Evolutionary conservation across 2,888 invertebrate genomes (phyloP).

Genomic region (Horisme vitalbata): DNA sequence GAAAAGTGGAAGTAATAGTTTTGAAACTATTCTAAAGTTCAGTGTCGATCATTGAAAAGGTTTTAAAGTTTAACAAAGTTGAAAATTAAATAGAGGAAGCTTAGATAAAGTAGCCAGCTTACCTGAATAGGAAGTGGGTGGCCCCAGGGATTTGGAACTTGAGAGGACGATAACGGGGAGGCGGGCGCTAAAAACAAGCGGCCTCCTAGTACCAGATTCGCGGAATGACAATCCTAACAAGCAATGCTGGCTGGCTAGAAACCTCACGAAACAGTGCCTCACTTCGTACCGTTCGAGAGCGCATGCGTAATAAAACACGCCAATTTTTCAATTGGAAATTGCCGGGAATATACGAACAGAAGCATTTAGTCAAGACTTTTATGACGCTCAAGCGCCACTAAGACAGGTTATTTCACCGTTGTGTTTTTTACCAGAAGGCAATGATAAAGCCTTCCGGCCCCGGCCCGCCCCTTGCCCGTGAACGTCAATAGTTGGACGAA

Average conservation of each 20-base stretch:
- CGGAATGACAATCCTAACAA: conserved; percentile 26
- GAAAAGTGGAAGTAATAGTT: conserved; percentile 12
- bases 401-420: too few relatives aligned
- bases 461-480: too few relatives aligned
- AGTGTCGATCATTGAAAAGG: not conserved
- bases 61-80: conserved; percentile 2
- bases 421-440: too few relatives aligned
- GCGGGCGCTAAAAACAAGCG: conserved; percentile 8
- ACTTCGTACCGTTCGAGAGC: conserved; percentile 57
- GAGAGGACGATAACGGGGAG: not conserved
- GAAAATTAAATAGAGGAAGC: not conserved
- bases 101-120: conserved; percentile 4
- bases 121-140: conserved; percentile 14
- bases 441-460: too few relatives aligned
- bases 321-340: conserved; percentile 59
- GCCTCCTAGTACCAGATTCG: conserved; percentile 28
- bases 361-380: not conserved
- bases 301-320: conserved; percentile 63
- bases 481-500: too few relatives aligned
- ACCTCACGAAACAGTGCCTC: conserved; percentile 41
- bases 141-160: conserved; percentile 8
- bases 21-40: conserved; percentile 19
- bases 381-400: too few relatives aligned
- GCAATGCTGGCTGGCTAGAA: conserved; percentile 24
- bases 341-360: conserved; percentile 46